A percentile compares a stretch with the other conserved stretches of the same genome.
phyloP scores from a whole-genome alignment of 2,888 invertebrate species.

The Andrena praecox region DNA sequence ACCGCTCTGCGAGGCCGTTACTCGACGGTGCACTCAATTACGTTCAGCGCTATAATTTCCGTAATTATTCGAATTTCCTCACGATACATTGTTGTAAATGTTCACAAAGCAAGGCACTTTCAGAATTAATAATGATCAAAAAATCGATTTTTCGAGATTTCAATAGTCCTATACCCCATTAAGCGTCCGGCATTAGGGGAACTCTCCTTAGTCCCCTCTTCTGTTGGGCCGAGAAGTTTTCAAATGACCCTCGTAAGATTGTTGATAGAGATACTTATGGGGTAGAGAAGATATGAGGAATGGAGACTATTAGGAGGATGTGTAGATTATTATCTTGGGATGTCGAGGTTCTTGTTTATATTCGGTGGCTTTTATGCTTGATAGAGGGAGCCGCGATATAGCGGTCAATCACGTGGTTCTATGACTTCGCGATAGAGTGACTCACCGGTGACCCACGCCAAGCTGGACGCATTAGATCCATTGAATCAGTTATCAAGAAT shows the following conservation, averaged over 20 bases:
- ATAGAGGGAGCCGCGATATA: not conserved
- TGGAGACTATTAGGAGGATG: not conserved
- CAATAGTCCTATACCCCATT: too few species aligned
- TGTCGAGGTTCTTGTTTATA: not conserved
- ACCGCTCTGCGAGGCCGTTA: too few species aligned
- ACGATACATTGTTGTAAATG: too few species aligned
- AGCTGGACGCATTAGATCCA: slow-evolving; percentile 1
- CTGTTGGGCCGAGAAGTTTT: not conserved
- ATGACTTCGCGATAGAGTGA: slow-evolving; percentile 13
- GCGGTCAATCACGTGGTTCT: slow-evolving; percentile 17
- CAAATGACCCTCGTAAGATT: not conserved
- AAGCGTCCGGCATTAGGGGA: too few species aligned
- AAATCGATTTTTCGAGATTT: too few species aligned
- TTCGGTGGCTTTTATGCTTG: slow-evolving; percentile 4
- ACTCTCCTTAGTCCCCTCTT: not conserved
- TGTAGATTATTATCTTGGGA: not conserved
- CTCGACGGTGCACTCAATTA: too few species aligned
- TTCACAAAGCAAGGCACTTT: too few species aligned
- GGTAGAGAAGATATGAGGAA: not conserved
- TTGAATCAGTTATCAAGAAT: slow-evolving; percentile 4
- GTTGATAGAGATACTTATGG: not conserved
- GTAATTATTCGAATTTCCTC: too few species aligned
- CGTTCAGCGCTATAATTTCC: too few species aligned
- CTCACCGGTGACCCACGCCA: slow-evolving; percentile 5
- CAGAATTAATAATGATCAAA: too few species aligned